These are phyloP conservation scores for Tipula helvola DNA, from an alignment of 2,888 invertebrate species.

Conservation along the genomic window DNA sequence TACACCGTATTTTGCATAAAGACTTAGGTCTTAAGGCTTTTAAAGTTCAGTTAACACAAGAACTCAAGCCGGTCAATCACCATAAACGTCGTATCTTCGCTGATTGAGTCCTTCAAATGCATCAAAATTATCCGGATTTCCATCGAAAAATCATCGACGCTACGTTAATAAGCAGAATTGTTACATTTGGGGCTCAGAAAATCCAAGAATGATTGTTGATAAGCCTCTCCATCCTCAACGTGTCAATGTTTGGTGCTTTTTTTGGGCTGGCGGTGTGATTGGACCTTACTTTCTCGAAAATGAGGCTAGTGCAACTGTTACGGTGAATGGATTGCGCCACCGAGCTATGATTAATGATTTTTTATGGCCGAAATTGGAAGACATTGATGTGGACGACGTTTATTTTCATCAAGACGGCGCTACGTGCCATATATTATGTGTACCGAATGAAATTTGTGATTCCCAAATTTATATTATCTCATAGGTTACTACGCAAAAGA, in stretches of 20 bases:
- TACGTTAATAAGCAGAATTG: neutral
- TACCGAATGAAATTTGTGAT: no score
- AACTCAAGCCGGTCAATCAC: no score
- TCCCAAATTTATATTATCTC: no score
- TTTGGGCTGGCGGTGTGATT: slow-evolving; percentile 11
- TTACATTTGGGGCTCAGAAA: neutral
- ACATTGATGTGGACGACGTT: slow-evolving; percentile 9
- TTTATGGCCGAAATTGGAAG: neutral
- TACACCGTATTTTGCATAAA: no score
- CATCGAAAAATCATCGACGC: no score
- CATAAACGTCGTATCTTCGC: no score
- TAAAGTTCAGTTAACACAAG: no score
- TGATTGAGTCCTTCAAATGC: no score
- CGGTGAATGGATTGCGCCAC: slow-evolving; percentile 5
- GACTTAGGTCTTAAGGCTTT: no score
- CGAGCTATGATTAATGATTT: slow-evolving; percentile 6
- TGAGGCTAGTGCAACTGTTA: neutral
- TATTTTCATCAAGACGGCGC: slow-evolving; percentile 10
- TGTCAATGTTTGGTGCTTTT: slow-evolving; percentile 11
- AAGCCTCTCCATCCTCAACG: slow-evolving; percentile 9
- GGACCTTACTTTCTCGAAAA: slow-evolving; percentile 7
- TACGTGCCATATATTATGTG: no score
- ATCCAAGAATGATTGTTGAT: neutral
- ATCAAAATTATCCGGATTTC: no score
- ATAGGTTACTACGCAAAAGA: no score